Evolutionary conservation across 2,113 vertebrate genomes (phyloP), one percentile per base, ranked within the genome.

Genomic region (Halichoeres trimaculatus): DNA sequence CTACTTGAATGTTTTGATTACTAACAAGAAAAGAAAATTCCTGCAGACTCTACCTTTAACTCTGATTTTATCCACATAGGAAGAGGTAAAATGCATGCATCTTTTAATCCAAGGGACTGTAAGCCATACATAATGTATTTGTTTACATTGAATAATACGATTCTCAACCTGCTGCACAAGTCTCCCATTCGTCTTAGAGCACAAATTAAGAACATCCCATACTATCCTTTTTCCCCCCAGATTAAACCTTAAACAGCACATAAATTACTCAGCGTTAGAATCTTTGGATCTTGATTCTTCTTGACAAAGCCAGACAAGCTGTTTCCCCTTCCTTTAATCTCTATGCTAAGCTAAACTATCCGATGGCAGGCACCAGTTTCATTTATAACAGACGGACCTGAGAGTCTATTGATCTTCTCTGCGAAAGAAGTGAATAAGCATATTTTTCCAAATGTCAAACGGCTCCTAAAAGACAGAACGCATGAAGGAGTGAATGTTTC

Each of bases 361-460:
- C 5, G 0, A 8, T 19, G 8, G 34, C 34, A 20, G 14, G n/a
- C 48, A 26, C 19, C n/a, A 30, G 8, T 26, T 50, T 61, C 1
- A 24, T 47, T 47, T 38, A 22, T 0, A 53, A 51, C 2, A 1
- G 48, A 51, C 26, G 22, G 19, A 13, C 5, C 19, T 17, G 20
- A 43, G 12, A 41, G 20, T 14, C 4, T 22, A 17, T 23, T 8
- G n/a, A 45, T 62, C 8, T 12, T 14, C 10, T 56, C 52, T 53
- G 51, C 7, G 19, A 7, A n/a, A 34, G 41, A 56, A 40, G 47
- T 14, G 17, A 54, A 57, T 11, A 43, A 10, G 19, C 6, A 1
- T 23, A 45, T 60, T 47, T 70, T 17, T 26, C 16, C 16, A 78
- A 78, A 72, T 57, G 68, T 70, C 65, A 66, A 47, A 79, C 38